Conservation (phyloP, 2,888 invertebrate genomes). For the Spisula subtruncata region DNA sequence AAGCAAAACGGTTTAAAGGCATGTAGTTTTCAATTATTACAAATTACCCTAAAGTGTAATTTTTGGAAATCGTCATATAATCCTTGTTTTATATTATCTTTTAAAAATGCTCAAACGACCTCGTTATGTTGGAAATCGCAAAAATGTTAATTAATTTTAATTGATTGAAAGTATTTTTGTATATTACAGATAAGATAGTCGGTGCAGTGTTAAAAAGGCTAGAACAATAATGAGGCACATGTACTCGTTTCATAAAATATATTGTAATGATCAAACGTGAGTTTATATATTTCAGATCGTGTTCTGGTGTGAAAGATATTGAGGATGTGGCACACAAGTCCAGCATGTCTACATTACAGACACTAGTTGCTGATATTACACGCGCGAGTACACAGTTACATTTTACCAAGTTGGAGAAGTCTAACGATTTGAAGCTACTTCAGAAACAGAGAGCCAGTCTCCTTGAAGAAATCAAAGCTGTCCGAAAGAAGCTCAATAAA, state of each 20-base stretch:
- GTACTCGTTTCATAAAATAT: no score
- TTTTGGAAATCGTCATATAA: no score
- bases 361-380: background rate
- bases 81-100: no score
- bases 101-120: no score
- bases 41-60: no score
- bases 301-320: background rate
- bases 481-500: background rate
- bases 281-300: background rate
- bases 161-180: background rate
- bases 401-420: background rate
- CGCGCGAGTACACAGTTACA: background rate
- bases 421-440: background rate
- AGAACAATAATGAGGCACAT: background rate
- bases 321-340: background rate
- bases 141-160: no score
- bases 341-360: background rate
- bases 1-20: no score
- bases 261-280: background rate
- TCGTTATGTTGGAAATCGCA: no score
- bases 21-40: no score
- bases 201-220: background rate
- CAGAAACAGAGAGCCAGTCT: background rate
- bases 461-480: background rate
- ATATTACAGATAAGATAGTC: background rate